A percentile compares a stretch with the other conserved stretches of the same genome.
These are phyloP conservation scores for Cariama cristata DNA, from an alignment of 2,113 vertebrate species.

Conservation along the genomic window DNA sequence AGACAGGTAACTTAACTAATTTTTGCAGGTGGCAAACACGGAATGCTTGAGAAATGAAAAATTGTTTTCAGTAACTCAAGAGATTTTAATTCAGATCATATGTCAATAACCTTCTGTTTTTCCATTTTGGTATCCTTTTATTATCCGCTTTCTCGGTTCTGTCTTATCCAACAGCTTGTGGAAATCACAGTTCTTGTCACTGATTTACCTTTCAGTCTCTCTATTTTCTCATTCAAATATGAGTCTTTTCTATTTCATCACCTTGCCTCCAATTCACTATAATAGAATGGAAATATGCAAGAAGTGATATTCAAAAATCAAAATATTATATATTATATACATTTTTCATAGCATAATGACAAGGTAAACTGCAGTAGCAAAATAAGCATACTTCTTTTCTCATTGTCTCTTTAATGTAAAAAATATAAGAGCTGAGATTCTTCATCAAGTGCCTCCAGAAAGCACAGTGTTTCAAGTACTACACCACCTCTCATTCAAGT, in stretches of 20 bases:
- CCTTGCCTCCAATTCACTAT: neutral
- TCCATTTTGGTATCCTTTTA: neutral
- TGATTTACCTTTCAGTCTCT: neutral
- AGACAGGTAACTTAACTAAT: neutral
- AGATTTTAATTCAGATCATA: neutral
- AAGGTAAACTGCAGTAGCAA: neutral
- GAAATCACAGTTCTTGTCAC: neutral
- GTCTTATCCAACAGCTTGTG: neutral
- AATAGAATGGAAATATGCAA: neutral
- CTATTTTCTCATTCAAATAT: neutral
- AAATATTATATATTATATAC: neutral
- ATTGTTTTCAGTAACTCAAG: neutral
- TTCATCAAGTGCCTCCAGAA: neutral
- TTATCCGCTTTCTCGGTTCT: neutral
- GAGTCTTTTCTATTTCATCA: neutral
- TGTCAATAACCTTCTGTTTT: neutral
- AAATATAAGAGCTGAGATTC: neutral
- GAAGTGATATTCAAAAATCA: neutral
- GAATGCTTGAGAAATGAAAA: conserved; percentile 5
- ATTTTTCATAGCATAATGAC: neutral
- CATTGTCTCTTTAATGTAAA: neutral
- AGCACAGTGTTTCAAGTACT: neutral
- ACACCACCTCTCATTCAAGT: neutral
- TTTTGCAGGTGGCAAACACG: neutral
- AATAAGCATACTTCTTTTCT: neutral